phyloP scores from a whole-genome alignment of 2,113 vertebrate genomes.

The Megaleporinus macrocephalus region DNA sequence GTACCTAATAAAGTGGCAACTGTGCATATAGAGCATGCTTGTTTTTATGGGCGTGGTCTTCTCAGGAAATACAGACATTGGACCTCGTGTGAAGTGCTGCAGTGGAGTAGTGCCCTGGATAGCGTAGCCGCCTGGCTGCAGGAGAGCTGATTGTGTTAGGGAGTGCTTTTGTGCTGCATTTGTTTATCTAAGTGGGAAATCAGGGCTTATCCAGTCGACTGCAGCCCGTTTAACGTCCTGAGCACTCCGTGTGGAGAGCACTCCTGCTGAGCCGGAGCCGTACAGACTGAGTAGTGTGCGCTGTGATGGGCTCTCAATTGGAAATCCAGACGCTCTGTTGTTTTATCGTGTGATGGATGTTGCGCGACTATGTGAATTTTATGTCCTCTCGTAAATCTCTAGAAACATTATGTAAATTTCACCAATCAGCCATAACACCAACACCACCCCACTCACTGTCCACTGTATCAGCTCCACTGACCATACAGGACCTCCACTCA shows the following conservation, averaged over 20 bases:
- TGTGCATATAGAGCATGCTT: background rate
- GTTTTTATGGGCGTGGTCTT: background rate
- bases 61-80: background rate
- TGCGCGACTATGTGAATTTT: background rate
- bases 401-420: background rate
- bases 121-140: slow-evolving; percentile 44
- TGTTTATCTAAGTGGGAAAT: slow-evolving; percentile 53
- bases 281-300: background rate
- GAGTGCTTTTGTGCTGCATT: slow-evolving; percentile 50
- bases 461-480: too few relatives aligned
- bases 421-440: too few relatives aligned
- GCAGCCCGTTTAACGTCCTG: slow-evolving; percentile 38
- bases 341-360: background rate
- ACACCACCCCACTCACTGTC: too few relatives aligned
- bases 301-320: background rate
- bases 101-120: background rate
- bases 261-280: background rate
- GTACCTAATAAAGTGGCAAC: too few relatives aligned
- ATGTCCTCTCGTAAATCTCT: background rate
- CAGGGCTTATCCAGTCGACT: slow-evolving; percentile 41
- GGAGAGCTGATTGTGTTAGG: slow-evolving; percentile 63
- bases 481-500: too few relatives aligned
- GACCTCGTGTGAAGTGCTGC: background rate
- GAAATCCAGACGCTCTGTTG: background rate
- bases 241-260: slow-evolving; percentile 44